Evolutionary conservation across 2,113 vertebrate genomes (phyloP).

Genomic region (Zootoca vivipara): DNA sequence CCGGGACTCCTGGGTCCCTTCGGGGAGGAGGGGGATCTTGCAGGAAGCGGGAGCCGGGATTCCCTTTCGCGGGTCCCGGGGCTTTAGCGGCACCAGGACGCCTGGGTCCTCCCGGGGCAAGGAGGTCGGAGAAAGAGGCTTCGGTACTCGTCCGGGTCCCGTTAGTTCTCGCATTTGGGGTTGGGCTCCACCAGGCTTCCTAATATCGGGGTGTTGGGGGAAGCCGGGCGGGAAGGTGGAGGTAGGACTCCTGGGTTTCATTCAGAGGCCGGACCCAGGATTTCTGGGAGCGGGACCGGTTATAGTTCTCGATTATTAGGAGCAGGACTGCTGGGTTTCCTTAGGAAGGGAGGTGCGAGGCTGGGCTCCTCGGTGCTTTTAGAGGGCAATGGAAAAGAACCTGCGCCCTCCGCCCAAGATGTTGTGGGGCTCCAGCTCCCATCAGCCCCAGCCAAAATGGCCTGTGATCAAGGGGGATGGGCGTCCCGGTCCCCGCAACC

Average conservation of each 20-base stretch:
- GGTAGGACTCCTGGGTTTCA: background rate
- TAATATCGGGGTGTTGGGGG: too few relatives aligned
- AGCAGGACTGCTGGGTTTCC: background rate
- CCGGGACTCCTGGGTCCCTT: background rate
- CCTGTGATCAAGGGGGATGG: background rate
- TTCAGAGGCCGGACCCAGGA: background rate
- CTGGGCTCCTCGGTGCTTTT: background rate
- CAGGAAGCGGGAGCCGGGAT: background rate
- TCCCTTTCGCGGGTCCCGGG: too few relatives aligned
- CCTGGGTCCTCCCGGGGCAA: background rate
- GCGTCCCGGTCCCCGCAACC: background rate
- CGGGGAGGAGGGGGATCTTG: background rate
- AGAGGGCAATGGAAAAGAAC: background rate
- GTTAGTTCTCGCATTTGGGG: background rate
- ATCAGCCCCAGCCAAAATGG: background rate
- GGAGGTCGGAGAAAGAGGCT: too few relatives aligned
- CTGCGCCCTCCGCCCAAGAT: background rate
- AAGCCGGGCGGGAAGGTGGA: background rate
- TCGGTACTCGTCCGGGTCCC: background rate
- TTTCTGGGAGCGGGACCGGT: background rate
- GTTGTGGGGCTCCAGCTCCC: background rate
- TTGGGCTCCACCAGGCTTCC: background rate
- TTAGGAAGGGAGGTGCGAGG: background rate
- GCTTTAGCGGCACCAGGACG: background rate
- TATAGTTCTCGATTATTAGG: background rate